Evolutionary conservation across 2,113 vertebrate genomes (phyloP).

Genomic region (Picathartes gymnocephalus): DNA sequence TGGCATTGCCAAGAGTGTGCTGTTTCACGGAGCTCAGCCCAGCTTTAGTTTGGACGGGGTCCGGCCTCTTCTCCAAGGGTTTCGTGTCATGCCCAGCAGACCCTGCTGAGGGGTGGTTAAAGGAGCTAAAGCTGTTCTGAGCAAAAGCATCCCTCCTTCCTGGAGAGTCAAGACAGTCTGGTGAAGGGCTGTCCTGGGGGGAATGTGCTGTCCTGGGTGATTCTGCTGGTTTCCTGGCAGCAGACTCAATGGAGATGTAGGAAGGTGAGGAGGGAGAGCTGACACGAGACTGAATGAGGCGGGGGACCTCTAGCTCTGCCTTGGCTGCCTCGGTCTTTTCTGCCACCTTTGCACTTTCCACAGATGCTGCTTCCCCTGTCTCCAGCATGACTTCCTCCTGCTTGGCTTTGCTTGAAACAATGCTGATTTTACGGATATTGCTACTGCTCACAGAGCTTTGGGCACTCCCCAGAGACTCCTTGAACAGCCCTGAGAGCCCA

Average conservation of each 20-base stretch:
- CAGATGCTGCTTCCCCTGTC: neutral
- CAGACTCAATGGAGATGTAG: constrained; percentile 85
- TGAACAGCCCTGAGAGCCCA: constrained; percentile 81
- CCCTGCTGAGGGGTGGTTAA: neutral
- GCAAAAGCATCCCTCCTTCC: constrained; percentile 12
- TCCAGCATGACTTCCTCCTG: neutral
- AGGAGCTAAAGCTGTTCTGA: constrained; percentile 28
- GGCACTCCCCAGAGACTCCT: constrained; percentile 77
- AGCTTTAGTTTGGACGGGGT: neutral
- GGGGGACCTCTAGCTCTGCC: constrained; percentile 4
- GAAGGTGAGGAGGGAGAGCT: constrained; percentile 80
- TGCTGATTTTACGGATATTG: constrained; percentile 77
- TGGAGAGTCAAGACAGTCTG: neutral
- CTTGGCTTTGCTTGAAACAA: constrained; percentile 71
- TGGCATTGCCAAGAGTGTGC: neutral
- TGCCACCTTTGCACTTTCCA: neutral
- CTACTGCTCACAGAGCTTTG: constrained; percentile 61
- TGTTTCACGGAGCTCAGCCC: constrained; percentile 20
- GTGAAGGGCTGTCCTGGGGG: neutral
- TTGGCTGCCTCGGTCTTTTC: neutral
- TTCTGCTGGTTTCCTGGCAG: constrained; percentile 73
- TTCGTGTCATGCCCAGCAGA: neutral
- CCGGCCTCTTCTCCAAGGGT: neutral
- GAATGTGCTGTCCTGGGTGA: neutral
- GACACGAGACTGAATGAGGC: constrained; percentile 43